A percentile compares a stretch with the other conserved stretches of the same genome.
Conservation (phyloP, 1,140 invertebrate species). For the Argopecten irradians region DNA sequence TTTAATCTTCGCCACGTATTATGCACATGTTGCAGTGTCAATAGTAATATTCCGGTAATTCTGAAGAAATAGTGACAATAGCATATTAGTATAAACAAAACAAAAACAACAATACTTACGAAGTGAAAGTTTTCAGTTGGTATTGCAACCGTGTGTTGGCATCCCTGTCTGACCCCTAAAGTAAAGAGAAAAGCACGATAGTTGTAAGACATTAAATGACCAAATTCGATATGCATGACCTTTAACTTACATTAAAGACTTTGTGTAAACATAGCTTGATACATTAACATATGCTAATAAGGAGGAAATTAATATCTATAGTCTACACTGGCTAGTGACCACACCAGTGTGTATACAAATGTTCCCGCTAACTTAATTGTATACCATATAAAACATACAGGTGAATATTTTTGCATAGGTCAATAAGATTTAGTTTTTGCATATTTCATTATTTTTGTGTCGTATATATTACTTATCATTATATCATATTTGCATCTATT, state of each 20-base stretch:
- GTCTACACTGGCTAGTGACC: no score
- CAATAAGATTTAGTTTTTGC: no score
- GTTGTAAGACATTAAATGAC: background rate
- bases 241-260: background rate
- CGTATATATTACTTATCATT: no score
- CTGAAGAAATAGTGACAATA: background rate
- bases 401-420: no score
- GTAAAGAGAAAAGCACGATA: background rate
- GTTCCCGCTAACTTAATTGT: no score
- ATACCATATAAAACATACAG: no score
- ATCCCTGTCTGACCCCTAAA: conserved; percentile 48
- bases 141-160: conserved; percentile 32
- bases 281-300: background rate
- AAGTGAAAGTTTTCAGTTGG: conserved; percentile 32
- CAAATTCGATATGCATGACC: background rate
- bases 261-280: background rate
- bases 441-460: no score
- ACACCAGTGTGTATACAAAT: no score
- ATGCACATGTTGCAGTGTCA: no score
- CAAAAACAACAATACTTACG: conserved; percentile 41
- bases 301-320: background rate
- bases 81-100: no score
- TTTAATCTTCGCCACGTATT: no score
- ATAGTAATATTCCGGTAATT: background rate
- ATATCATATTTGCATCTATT: no score